phyloP scores from a whole-genome alignment of 2,888 invertebrate species.

The Corbicula japonica region DNA sequence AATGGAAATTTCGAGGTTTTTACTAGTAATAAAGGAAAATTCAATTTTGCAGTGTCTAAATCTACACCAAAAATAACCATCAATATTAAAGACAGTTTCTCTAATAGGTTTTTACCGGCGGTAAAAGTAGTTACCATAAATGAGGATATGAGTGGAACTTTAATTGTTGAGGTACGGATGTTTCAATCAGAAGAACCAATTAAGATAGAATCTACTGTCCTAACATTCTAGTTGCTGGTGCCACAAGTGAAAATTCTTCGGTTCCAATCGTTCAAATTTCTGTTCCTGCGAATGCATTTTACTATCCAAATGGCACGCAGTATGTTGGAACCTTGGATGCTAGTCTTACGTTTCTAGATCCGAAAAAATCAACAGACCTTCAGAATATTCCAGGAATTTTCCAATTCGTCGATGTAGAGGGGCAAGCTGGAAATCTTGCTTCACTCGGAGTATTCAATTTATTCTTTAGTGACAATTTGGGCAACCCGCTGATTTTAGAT shows the following conservation, averaged over 20 bases:
- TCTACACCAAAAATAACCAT: neutral
- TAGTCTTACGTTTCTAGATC: slow-evolving; percentile 15
- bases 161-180: slow-evolving; percentile 4
- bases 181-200: neutral
- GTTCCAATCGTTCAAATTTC: neutral
- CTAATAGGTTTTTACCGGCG: slow-evolving; percentile 1
- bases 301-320: neutral
- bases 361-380: neutral
- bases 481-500: neutral
- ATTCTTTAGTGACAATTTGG: neutral
- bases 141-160: slow-evolving; percentile 3
- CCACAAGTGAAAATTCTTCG: neutral
- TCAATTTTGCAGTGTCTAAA: neutral
- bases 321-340: slow-evolving; percentile 5
- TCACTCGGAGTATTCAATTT: slow-evolving; percentile 9
- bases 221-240: neutral
- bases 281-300: slow-evolving; percentile 5
- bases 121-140: slow-evolving; percentile 3
- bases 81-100: slow-evolving; percentile 2
- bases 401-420: neutral
- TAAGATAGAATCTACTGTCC: slow-evolving; percentile 1
- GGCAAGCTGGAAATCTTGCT: neutral
- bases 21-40: neutral
- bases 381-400: neutral
- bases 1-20: slow-evolving; percentile 8